phyloP scores from a whole-genome alignment of 2,113 vertebrate genomes.

The Motacilla tschutschensis region DNA sequence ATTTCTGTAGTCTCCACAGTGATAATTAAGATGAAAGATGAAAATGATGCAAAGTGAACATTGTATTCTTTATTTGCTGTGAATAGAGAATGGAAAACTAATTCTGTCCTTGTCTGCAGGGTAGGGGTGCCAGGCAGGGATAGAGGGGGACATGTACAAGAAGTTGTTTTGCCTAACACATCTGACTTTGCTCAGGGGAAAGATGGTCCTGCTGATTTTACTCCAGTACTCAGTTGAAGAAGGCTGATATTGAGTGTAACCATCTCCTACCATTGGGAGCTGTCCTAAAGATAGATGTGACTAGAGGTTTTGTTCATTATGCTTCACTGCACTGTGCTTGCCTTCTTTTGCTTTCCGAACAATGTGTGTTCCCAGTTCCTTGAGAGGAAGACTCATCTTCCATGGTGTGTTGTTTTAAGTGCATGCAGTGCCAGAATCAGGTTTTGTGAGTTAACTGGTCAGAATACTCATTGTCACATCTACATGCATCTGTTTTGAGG shows the following conservation, averaged over 20 bases:
- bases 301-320: not conserved
- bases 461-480: not conserved
- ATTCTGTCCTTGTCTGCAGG: slow-evolving; percentile 53
- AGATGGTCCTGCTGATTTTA: not conserved
- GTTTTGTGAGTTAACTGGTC: not conserved
- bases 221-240: slow-evolving; percentile 6
- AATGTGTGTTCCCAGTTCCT: not conserved
- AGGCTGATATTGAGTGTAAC: not conserved
- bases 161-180: not conserved
- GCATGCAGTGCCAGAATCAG: not conserved
- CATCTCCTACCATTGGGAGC: not conserved
- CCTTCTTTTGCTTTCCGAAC: not conserved
- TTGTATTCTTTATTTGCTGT: slow-evolving; percentile 66
- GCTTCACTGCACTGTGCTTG: not conserved
- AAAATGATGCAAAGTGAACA: slow-evolving; percentile 67
- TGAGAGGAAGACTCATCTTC: not conserved
- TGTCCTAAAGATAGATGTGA: slow-evolving; percentile 31
- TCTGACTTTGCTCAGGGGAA: not conserved
- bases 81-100: slow-evolving; percentile 43
- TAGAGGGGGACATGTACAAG: not conserved
- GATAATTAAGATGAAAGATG: slow-evolving; percentile 81
- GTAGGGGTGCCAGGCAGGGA: not conserved
- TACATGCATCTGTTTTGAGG: not conserved
- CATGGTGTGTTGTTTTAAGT: not conserved
- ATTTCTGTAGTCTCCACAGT: slow-evolving; percentile 73